Evolutionary conservation across 2,797 vertebrate genomes (phyloP), one percentile per base, ranked within the genome.

Genomic region (Epinephelus awoara): DNA sequence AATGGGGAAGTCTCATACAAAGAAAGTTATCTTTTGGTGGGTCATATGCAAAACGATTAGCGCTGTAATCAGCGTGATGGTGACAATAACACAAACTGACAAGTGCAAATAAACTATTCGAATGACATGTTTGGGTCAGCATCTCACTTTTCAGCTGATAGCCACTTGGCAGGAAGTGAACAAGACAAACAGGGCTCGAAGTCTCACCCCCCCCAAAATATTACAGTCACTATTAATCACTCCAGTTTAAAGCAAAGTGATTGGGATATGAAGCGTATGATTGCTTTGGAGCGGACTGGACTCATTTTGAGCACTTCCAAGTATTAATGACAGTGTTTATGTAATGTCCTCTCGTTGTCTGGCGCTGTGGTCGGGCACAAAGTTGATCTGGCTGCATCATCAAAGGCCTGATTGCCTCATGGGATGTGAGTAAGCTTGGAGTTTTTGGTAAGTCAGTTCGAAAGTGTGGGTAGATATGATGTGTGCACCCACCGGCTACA

Each of bases 271-370:
- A 78, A 77, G 46, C 10, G 2, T 11, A n/a, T 68, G 15, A 82
- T 74, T 85, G 72, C 21, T 63, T 58, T 72, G 66, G 70, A 77
- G 8, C 23, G 42, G 10, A 56, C 34, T 57, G 42, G 38, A 58
- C 68, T 68, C 11, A 55, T 82, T 64, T 58, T 44, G 27, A 64
- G 42, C 40, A 46, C 49, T 40, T 70, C n/a, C 72, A 58, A 61
- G 55, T 29, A 56, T 75, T 72, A 80, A 82, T 71, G 44, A 59
- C 64, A 68, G 47, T 65, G 64, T 62, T 66, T 72, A 79, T 63
- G 21, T 74, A 62, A 86, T 51, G 62, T 67, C n/a, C 44, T 76
- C 47, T 51, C 3, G 0, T 47, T 38, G 67, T 74, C 52, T 83
- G 72, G 52, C 1, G 0, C 40, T 76, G 40, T 21, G n/a, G 38